These are phyloP conservation scores for Haemorhous mexicanus DNA, from an alignment of 2,113 vertebrate species.

Conservation along the genomic window DNA sequence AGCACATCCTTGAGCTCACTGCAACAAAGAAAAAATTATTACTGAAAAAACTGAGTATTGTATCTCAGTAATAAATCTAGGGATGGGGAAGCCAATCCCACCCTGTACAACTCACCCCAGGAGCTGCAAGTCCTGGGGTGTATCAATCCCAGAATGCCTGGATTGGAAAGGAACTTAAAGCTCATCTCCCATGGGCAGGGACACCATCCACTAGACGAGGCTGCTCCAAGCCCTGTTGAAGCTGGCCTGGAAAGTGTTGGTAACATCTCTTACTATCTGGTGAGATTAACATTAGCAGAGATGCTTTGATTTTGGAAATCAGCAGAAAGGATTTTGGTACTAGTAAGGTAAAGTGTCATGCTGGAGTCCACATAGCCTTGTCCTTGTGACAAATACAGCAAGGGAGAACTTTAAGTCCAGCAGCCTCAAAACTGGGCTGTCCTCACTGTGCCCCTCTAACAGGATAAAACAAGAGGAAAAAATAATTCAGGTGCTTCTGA, in stretches of 20 bases:
- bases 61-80: background rate
- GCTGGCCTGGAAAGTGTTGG: background rate
- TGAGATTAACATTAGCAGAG: background rate
- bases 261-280: background rate
- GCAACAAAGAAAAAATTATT: background rate
- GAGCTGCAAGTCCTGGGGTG: background rate
- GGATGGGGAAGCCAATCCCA: background rate
- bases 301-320: background rate
- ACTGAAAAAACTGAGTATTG: accelerated
- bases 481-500: background rate
- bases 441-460: background rate
- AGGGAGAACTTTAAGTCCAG: background rate
- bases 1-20: background rate
- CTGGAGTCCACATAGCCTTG: background rate
- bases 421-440: background rate
- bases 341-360: background rate
- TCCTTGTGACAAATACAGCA: background rate
- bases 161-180: background rate
- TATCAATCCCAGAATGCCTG: background rate
- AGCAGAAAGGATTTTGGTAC: background rate
- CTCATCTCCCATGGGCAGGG: background rate
- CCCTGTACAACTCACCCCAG: background rate
- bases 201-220: background rate
- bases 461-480: background rate
- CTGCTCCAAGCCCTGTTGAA: background rate